Evolutionary conservation across 1,140 invertebrate genomes (phyloP), one percentile per base, ranked within the genome.

Genomic region (Conopomorpha cramerella): DNA sequence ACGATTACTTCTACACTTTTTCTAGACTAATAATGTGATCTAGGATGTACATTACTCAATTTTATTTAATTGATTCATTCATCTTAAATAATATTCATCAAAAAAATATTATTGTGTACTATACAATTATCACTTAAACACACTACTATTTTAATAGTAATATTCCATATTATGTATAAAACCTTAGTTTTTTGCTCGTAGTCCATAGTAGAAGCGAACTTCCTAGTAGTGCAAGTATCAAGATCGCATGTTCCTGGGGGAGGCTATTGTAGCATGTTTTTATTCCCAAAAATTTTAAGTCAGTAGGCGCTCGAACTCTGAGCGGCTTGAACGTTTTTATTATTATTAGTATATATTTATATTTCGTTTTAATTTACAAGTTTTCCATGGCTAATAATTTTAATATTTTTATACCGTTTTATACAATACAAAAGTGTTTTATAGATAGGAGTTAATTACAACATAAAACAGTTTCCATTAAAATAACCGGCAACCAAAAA

Each of bases 241-340:
- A 72, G 66, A 67, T 37, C 31, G 43, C 14, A 41, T 55, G 35
- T 17, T 58, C 67, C 62, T 40, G 26, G 36, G 51, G 57, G 50
- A 64, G 66, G 62, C 71, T 62, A 72, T 76, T 72, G 71, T 76
- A 76, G 71, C 71, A 67, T 76, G 71, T 76, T 76, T 76, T 76
- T 76, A 76, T 76, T 64, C 71, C 71, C 71, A 76, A 76, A 76
- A 76, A 76, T 76, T 76, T 76, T 72, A 76, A 76, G 67, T 76
- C 71, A 76, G 71, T 76, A 76, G 67, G 65, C 71, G 71, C 71
- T 71, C 71, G 67, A 57, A 71, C 67, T 72, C 71, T 43, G 71
- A 67, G 67, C 65, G 52, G 62, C 60, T 65, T 61, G 56, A 59
- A 76, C 71, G 71, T 62, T 72, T 72, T 68, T 74, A 74, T 68